Conservation (phyloP, 2,113 vertebrate species). For the Ia io region DNA sequence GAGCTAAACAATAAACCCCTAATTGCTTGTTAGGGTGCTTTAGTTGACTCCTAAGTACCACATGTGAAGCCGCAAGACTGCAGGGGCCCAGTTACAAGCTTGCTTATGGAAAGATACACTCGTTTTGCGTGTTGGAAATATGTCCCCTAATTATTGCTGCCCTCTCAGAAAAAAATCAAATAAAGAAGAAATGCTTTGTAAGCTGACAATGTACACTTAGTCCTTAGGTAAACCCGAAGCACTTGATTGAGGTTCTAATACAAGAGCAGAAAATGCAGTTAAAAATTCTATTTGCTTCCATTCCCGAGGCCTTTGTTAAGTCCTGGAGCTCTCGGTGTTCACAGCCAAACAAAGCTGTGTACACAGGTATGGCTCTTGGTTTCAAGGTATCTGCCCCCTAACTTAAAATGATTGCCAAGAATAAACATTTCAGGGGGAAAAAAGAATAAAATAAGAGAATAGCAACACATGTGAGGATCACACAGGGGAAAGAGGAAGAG, state of each 20-base stretch:
- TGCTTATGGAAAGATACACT: constrained; percentile 67
- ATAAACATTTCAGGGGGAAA: background rate
- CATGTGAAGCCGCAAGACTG: constrained; percentile 68
- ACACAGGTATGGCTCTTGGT: background rate
- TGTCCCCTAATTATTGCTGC: constrained; percentile 70
- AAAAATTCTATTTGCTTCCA: constrained; percentile 25
- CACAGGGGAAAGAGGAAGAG: background rate
- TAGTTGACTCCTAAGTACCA: constrained; percentile 75
- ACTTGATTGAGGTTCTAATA: constrained; percentile 48
- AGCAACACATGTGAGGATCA: background rate
- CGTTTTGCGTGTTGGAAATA: constrained; percentile 68
- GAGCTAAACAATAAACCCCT: constrained; percentile 75
- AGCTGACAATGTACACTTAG: constrained; percentile 47
- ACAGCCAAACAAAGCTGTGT: background rate
- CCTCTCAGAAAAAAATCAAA: constrained; percentile 60
- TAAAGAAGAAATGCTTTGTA: constrained; percentile 57
- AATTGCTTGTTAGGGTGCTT: constrained; percentile 75
- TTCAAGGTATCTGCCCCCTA: background rate
- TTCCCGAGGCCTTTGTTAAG: background rate
- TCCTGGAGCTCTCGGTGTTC: background rate
- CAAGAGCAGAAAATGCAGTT: constrained; percentile 39
- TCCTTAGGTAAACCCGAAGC: constrained; percentile 26
- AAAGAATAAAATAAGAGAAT: background rate
- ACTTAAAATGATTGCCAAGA: background rate
- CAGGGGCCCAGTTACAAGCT: constrained; percentile 64